Percentiles rank a stretch among this genome's conserved stretches.
phyloP scores from a whole-genome alignment of 2,888 invertebrate species.

The Tachina grossa region DNA sequence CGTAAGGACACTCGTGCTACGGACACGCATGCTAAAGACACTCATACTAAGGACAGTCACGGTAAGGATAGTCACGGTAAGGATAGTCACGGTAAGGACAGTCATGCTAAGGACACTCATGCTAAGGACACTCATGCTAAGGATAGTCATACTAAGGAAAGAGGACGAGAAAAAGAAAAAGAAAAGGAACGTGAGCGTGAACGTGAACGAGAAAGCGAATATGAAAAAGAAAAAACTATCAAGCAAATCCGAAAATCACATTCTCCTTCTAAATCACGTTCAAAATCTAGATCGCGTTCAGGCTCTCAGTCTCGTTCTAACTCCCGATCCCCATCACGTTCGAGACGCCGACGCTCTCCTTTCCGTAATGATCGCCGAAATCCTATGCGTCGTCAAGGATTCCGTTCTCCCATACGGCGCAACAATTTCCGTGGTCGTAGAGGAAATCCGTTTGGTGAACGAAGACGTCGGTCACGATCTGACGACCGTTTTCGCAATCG shows the following conservation, averaged over 20 bases:
- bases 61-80: too few relatives aligned
- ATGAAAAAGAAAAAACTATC: constrained; percentile 57
- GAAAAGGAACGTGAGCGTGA: constrained; percentile 79
- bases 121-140: too few relatives aligned
- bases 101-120: too few relatives aligned
- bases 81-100: too few relatives aligned
- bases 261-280: constrained; percentile 64
- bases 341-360: constrained; percentile 75
- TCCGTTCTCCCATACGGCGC: constrained; percentile 78
- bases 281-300: constrained; percentile 64
- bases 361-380: constrained; percentile 77
- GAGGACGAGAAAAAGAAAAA: constrained; percentile 53
- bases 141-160: constrained; percentile 18
- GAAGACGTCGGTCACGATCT: constrained; percentile 78
- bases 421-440: constrained; percentile 74
- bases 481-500: constrained; percentile 79
- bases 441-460: constrained; percentile 79
- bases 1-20: constrained; percentile 24
- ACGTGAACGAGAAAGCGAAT: constrained; percentile 83
- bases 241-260: constrained; percentile 64
- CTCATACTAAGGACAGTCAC: too few relatives aligned
- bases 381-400: constrained; percentile 74
- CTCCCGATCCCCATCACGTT: constrained; percentile 74
- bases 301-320: constrained; percentile 71
- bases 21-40: constrained; percentile 1